Conservation (phyloP, 2,888 invertebrate species). For the Hypomecis punctinalis region DNA sequence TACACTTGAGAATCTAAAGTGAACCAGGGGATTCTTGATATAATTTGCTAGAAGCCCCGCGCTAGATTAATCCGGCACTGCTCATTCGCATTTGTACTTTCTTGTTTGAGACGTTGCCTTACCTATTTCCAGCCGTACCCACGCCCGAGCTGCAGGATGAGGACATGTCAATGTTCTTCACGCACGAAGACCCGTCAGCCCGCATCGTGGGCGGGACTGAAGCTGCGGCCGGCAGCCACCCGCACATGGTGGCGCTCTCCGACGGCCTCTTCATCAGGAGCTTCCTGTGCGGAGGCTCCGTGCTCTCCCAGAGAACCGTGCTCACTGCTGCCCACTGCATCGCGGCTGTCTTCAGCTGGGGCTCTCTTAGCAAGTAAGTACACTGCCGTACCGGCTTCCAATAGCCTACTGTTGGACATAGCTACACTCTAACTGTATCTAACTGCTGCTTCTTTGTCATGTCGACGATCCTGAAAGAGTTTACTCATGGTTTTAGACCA, state of each 20-base stretch:
- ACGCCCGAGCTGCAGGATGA: slow-evolving; percentile 45
- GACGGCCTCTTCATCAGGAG: slow-evolving; percentile 53
- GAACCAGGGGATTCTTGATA: no score
- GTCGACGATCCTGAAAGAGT: no score
- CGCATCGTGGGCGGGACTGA: slow-evolving; percentile 67
- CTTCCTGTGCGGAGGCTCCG: slow-evolving; percentile 66
- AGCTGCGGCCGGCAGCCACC: slow-evolving; percentile 58
- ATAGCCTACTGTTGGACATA: no score
- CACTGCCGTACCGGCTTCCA: background rate
- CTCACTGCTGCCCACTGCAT: slow-evolving; percentile 74
- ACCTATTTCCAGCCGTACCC: slow-evolving; percentile 58
- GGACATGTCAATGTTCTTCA: slow-evolving; percentile 60
- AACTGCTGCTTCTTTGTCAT: no score
- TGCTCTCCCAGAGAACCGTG: slow-evolving; percentile 54
- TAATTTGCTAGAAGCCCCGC: no score
- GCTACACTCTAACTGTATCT: no score
- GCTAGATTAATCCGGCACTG: no score
- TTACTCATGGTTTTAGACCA: no score
- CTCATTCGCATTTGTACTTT: no score
- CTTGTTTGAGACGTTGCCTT: background rate
- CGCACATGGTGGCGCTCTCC: slow-evolving; percentile 64
- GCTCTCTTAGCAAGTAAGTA: slow-evolving; percentile 50
- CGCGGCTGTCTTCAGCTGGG: slow-evolving; percentile 50
- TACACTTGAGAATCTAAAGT: no score
- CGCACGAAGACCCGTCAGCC: slow-evolving; percentile 50